These are phyloP conservation scores for Hemistola chrysoprasaria DNA, from an alignment of 2,888 invertebrate genomes.

Conservation along the genomic window DNA sequence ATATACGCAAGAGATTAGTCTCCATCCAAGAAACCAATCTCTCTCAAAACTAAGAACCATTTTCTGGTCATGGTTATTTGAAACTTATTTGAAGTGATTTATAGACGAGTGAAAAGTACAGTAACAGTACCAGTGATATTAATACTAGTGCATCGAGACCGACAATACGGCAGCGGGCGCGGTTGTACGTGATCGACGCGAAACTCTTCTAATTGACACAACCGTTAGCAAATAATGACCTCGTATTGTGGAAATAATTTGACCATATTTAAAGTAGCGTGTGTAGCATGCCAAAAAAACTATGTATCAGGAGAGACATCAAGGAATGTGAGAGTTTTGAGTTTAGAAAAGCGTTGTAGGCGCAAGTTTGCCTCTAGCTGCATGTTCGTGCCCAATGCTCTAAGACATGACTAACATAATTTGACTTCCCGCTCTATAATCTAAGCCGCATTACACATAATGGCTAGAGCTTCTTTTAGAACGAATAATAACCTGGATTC, in stretches of 20 bases:
- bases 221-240: conserved; percentile 75
- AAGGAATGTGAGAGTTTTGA: conserved; percentile 12
- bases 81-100: conserved; percentile 16
- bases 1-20: conserved; percentile 55
- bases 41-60: conserved; percentile 36
- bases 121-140: conserved; percentile 28
- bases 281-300: conserved; percentile 51
- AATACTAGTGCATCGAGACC: conserved; percentile 41
- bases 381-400: conserved; percentile 56
- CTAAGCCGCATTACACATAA: conserved; percentile 63
- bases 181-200: conserved; percentile 65
- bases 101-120: conserved; percentile 16
- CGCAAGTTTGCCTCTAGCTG: conserved; percentile 29
- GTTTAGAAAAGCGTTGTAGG: conserved; percentile 11
- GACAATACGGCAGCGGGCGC: conserved; percentile 42
- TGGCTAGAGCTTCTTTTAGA: conserved; percentile 48
- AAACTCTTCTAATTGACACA: conserved; percentile 72
- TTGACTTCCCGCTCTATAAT: conserved; percentile 63
- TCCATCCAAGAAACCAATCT: conserved; percentile 40
- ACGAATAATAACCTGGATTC: conserved; percentile 46
- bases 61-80: conserved; percentile 32
- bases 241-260: conserved; percentile 75
- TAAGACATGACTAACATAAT: conserved; percentile 64
- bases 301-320: conserved; percentile 23
- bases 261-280: conserved; percentile 67